Evolutionary conservation across 2,113 vertebrate genomes (phyloP).

Genomic region (Hippocampus zosterae): DNA sequence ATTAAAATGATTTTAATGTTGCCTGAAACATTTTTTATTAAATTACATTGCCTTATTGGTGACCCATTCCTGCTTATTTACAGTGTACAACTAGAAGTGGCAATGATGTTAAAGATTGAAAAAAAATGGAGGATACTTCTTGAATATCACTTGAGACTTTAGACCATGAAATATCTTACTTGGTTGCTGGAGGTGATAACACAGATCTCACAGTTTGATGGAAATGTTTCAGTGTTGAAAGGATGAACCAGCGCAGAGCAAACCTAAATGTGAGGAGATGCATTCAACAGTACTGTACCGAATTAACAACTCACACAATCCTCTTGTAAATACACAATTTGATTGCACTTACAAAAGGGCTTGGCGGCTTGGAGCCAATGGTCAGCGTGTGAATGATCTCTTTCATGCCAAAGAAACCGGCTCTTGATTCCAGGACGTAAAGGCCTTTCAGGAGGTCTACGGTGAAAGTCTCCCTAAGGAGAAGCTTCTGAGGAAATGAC

Average conservation of each 20-base stretch:
- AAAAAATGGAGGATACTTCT: too few relatives aligned
- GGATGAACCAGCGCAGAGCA: slow-evolving; percentile 78
- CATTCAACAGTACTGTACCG: background rate
- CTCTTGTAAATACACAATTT: background rate
- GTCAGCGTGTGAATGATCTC: slow-evolving; percentile 77
- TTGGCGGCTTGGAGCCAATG: slow-evolving; percentile 71
- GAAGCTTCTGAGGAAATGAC: slow-evolving; percentile 68
- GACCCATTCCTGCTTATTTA: too few relatives aligned
- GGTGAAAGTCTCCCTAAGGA: slow-evolving; percentile 80
- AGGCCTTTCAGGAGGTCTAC: slow-evolving; percentile 66
- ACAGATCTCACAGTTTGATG: slow-evolving; percentile 76
- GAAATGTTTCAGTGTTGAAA: slow-evolving; percentile 66
- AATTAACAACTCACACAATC: background rate
- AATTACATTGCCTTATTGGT: too few relatives aligned
- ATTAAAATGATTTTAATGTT: background rate
- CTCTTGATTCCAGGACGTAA: slow-evolving; percentile 80
- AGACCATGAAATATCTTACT: slow-evolving; percentile 24
- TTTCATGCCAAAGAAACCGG: slow-evolving; percentile 62
- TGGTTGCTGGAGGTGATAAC: slow-evolving; percentile 64
- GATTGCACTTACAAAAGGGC: slow-evolving; percentile 73
- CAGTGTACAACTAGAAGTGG: background rate
- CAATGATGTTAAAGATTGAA: too few relatives aligned
- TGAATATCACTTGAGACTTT: too few relatives aligned
- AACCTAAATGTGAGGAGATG: slow-evolving; percentile 59
- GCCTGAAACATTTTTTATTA: too few relatives aligned